A percentile compares a stretch with the other conserved stretches of the same genome.
Conservation (phyloP, 2,797 vertebrate genomes). For the Mus minutoides region DNA sequence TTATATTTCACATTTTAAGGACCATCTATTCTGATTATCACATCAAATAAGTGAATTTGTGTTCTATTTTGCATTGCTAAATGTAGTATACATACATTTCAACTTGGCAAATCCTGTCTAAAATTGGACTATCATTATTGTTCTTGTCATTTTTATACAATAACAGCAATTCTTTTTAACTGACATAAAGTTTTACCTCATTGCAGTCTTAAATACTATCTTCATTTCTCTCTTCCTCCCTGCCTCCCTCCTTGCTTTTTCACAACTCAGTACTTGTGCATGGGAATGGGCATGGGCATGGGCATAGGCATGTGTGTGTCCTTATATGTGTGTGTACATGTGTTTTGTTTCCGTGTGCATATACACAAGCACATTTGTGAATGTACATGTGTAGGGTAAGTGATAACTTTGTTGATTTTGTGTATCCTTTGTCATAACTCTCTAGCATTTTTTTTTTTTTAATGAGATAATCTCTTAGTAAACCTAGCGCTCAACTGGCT, state of each 20-base stretch:
- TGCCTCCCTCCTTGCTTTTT: background rate
- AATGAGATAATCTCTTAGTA: background rate
- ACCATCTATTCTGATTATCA: background rate
- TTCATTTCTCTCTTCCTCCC: background rate
- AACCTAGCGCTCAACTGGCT: background rate
- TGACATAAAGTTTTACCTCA: background rate
- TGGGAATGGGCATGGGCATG: too few relatives aligned
- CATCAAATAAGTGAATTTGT: background rate
- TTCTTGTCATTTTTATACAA: background rate
- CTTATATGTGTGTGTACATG: accelerated
- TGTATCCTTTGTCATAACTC: background rate
- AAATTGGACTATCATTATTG: background rate
- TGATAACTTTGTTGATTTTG: background rate
- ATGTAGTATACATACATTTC: background rate
- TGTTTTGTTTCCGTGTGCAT: too few relatives aligned
- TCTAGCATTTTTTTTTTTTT: background rate
- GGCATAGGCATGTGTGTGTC: background rate
- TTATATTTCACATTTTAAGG: background rate
- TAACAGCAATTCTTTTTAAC: background rate
- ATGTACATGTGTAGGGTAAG: background rate
- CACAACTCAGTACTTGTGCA: background rate
- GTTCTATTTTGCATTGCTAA: background rate
- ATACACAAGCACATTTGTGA: background rate
- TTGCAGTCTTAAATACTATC: background rate
- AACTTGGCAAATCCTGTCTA: background rate